Evolutionary conservation across 2,888 invertebrate species (phyloP).

Genomic region (Masnerella sp.): DNA sequence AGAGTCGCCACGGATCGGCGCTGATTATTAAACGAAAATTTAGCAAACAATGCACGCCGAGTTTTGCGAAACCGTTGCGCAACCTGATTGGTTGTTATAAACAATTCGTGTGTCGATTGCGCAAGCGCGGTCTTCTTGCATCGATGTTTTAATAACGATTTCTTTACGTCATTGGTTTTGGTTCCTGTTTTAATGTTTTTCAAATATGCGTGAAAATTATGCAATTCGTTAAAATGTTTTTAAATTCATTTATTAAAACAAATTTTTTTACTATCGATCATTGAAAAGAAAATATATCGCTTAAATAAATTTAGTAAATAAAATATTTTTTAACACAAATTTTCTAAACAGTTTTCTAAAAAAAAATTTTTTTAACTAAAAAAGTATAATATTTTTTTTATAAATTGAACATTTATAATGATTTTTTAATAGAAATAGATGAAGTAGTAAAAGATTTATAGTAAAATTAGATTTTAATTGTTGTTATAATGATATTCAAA

Average conservation of each 20-base stretch:
- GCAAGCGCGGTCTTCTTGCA: conserved; percentile 1
- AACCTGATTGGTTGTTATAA: conserved; percentile 17
- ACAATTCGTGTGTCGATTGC: conserved; percentile 30
- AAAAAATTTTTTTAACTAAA: no score
- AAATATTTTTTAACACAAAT: no score
- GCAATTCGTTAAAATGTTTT: background rate
- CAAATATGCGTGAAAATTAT: background rate
- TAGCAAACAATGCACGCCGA: conserved; percentile 11
- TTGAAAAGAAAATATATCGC: no score
- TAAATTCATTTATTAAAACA: no score
- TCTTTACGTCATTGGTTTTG: conserved; percentile 6
- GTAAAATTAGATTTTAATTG: background rate
- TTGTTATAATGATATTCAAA: background rate
- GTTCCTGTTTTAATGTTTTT: no score
- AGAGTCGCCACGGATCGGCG: conserved; percentile 18
- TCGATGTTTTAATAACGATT: conserved; percentile 17
- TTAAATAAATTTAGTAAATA: no score
- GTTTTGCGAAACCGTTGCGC: conserved; percentile 21
- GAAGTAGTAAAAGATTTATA: no score
- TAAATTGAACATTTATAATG: no score
- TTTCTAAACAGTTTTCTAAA: no score
- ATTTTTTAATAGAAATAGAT: no score
- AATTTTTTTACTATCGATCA: no score
- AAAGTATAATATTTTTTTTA: no score
- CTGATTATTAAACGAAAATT: conserved; percentile 34